These are phyloP conservation scores for Trachelus iudaicus DNA, from an alignment of 2,888 invertebrate genomes.

Conservation along the genomic window DNA sequence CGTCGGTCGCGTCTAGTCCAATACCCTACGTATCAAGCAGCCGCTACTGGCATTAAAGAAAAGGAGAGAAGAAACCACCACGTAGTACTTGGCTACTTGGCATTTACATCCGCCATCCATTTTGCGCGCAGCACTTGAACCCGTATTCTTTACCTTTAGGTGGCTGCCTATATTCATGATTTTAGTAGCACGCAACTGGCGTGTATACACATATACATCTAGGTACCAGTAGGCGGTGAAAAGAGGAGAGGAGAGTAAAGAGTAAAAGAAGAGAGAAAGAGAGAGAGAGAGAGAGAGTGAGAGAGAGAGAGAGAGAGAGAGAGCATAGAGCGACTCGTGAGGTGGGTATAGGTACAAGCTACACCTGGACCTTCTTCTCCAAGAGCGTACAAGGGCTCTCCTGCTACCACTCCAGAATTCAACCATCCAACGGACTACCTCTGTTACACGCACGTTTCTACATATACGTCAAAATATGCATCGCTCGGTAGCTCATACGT, in stretches of 20 bases:
- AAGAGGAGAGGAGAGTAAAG: not conserved
- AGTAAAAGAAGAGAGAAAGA: conserved; percentile 8
- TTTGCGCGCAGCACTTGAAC: conserved; percentile 44
- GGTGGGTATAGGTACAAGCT: conserved; percentile 24
- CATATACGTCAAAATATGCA: not conserved
- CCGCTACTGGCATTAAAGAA: conserved; percentile 2
- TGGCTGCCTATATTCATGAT: conserved; percentile 31
- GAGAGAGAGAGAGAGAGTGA: no score
- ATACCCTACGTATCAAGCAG: conserved; percentile 41
- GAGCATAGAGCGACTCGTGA: conserved; percentile 11
- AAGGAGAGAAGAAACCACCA: conserved; percentile 23
- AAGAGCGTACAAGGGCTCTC: conserved; percentile 55
- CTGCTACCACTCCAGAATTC: conserved; percentile 54
- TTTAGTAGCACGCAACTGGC: not conserved
- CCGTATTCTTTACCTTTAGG: conserved; percentile 41
- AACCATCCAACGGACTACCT: conserved; percentile 54
- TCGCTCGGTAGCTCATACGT: no score
- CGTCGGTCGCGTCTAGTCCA: not conserved
- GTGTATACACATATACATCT: conserved; percentile 13
- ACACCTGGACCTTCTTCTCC: conserved; percentile 59
- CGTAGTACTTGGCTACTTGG: conserved; percentile 50
- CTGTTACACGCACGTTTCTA: conserved; percentile 32
- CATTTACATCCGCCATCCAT: conserved; percentile 54
- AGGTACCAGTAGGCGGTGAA: conserved; percentile 7
- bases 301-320: conserved; percentile 12